Conservation (phyloP, 2,888 invertebrate genomes). For the Xylocampa areola region DNA sequence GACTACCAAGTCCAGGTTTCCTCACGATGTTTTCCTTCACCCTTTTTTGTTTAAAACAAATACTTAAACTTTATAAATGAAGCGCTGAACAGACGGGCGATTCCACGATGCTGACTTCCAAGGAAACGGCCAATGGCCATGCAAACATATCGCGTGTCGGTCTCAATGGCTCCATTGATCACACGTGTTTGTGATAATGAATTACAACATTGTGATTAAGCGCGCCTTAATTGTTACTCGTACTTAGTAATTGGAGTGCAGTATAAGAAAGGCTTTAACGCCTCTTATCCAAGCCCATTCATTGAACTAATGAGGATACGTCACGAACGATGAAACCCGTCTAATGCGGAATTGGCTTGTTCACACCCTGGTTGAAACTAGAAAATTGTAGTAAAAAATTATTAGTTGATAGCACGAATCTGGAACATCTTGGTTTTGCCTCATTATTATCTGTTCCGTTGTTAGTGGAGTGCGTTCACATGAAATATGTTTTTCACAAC, state of each 20-base stretch:
- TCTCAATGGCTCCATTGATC: constrained; percentile 55
- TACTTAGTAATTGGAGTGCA: constrained; percentile 42
- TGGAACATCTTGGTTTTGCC: not conserved
- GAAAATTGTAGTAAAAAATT: constrained; percentile 14
- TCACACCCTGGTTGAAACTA: constrained; percentile 25
- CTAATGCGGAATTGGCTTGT: constrained; percentile 9
- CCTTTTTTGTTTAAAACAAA: no score
- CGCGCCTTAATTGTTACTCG: constrained; percentile 50
- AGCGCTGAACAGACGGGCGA: constrained; percentile 24
- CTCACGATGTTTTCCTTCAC: no score
- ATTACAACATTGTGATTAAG: constrained; percentile 49
- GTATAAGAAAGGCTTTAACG: constrained; percentile 23
- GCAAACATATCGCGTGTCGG: constrained; percentile 54
- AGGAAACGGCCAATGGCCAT: constrained; percentile 30
- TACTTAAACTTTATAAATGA: constrained; percentile 55
- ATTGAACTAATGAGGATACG: constrained; percentile 19
- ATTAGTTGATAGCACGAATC: not conserved
- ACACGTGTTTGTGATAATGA: constrained; percentile 57
- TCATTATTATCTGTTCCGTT: no score
- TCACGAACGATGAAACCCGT: constrained; percentile 6
- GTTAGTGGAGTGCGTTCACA: not conserved
- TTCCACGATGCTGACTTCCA: constrained; percentile 53
- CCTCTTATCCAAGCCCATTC: constrained; percentile 17
- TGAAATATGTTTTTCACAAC: no score
- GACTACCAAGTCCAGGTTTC: no score